Base-by-base conservation (phyloP, 2,888 invertebrate species). In the Chymomyza caudatula region DNA sequence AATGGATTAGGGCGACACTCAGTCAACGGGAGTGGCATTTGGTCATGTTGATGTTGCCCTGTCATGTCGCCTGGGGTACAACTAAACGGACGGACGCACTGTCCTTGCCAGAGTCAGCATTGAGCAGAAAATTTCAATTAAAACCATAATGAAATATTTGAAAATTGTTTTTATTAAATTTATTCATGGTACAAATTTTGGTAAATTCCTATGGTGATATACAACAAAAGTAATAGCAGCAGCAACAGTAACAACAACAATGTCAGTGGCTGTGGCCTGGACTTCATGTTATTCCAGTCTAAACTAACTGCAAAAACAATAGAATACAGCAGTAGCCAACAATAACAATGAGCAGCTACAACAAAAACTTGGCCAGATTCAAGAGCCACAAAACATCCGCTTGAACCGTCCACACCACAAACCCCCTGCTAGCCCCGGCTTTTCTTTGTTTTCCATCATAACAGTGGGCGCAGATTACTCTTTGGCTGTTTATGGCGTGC, bases 81-180 rank as follows among this genome's bases (percentile, higher is more conserved):
- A n/a, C n/a, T n/a, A n/a, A n/a, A n/a, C n/a, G n/a, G n/a, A n/a
- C n/a, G n/a, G n/a, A n/a, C n/a, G n/a, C n/a, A n/a, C n/a, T n/a
- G n/a, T n/a, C 8, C 29, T 6, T 29, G 29, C 29, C 29, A 8
- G 1, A 37, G 29, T 37, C 17, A 22, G 19, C 13, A 20, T 51
- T 13, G 51, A 51, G 43, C 20, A 20, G 74, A 81, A 78, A 85
- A 76, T 85, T 85, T 85, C 87, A 87, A 85, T 87, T 85, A 87
- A 86, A 85, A 81, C 69, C 78, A 83, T 84, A 83, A 86, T 83
- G 77, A 85, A 85, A 84, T 87, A 84, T 82, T 87, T 80, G 68
- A 72, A 69, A 78, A 80, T 77, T 85, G 77, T 80, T 85, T 73
- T 78, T 82, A 77, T 85, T 77, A 78, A 87, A 78, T 79, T 74